These are phyloP conservation scores for Cordilura impudica DNA, from an alignment of 2,888 invertebrate species.

Conservation along the genomic window DNA sequence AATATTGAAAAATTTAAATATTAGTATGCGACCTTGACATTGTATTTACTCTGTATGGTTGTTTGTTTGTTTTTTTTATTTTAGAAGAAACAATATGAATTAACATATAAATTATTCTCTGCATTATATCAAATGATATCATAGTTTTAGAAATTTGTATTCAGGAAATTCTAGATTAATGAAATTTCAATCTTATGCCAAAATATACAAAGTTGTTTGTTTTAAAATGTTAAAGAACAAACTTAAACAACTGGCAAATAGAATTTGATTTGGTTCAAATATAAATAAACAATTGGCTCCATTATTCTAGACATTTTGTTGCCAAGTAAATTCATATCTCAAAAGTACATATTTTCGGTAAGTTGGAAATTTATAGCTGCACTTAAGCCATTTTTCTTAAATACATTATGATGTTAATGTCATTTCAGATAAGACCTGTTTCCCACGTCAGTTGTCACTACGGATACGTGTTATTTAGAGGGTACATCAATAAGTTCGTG, in stretches of 20 bases:
- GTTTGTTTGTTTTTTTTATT: constrained; percentile 7
- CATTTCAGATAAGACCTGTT: no score
- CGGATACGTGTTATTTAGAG: no score
- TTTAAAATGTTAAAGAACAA: constrained; percentile 37
- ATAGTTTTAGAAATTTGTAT: no score
- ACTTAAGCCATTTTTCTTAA: no score
- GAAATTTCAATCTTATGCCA: constrained; percentile 18
- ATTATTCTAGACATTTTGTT: constrained; percentile 44
- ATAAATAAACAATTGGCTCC: constrained; percentile 38
- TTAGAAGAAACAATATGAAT: no score
- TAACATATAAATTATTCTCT: no score
- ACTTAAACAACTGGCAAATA: constrained; percentile 43
- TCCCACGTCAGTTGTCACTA: no score
- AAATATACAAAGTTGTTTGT: constrained; percentile 26
- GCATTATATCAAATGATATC: constrained; percentile 34
- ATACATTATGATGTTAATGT: no score
- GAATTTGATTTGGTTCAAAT: not conserved
- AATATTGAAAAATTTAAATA: not conserved
- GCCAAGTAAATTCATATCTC: constrained; percentile 20
- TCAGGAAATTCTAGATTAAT: constrained; percentile 20
- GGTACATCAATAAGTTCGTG: no score
- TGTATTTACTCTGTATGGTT: not conserved
- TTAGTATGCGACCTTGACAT: constrained; percentile 36
- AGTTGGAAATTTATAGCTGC: no score
- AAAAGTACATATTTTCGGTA: not conserved